These are phyloP conservation scores for Ophthalmolycus amberensis DNA, from an alignment of 2,113 vertebrate species.

Conservation along the genomic window DNA sequence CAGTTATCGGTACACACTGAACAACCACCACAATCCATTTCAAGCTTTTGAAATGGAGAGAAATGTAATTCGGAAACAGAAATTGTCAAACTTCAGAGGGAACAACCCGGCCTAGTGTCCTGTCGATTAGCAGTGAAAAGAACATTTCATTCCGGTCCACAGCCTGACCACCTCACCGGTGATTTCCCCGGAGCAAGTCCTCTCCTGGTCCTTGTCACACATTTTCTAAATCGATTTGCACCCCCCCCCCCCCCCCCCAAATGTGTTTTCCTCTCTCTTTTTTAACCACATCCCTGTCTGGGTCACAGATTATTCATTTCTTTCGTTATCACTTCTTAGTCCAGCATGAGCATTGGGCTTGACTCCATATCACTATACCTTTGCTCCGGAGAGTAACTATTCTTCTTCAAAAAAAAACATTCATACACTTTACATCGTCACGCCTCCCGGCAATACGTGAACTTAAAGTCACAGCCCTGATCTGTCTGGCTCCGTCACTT, in stretches of 20 bases:
- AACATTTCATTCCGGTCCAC: constrained; percentile 57
- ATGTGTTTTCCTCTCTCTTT: neutral
- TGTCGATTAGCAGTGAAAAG: constrained; percentile 49
- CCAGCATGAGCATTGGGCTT: neutral
- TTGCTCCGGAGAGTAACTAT: neutral
- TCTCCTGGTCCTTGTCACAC: constrained; percentile 29
- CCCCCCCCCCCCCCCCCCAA: neutral
- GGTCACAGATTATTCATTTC: constrained; percentile 11
- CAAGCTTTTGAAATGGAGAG: constrained; percentile 16
- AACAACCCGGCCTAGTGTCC: constrained; percentile 32
- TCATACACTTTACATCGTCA: neutral
- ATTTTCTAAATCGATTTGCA: constrained; percentile 44
- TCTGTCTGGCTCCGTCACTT: constrained; percentile 33
- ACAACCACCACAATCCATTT: constrained; percentile 2
- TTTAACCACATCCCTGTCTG: constrained; percentile 2
- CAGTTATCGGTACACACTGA: neutral
- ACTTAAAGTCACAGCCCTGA: constrained; percentile 10
- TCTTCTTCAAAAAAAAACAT: neutral
- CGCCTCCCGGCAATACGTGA: neutral
- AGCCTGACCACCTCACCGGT: constrained; percentile 42
- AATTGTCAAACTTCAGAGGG: constrained; percentile 56
- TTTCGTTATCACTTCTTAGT: neutral
- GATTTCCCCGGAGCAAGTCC: constrained; percentile 43
- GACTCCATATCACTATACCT: neutral
- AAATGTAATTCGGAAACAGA: constrained; percentile 7